A percentile compares a stretch with the other conserved stretches of the same genome.
Evolutionary conservation across 2,888 invertebrate genomes (phyloP).

Genomic region (Heliconius erato): DNA sequence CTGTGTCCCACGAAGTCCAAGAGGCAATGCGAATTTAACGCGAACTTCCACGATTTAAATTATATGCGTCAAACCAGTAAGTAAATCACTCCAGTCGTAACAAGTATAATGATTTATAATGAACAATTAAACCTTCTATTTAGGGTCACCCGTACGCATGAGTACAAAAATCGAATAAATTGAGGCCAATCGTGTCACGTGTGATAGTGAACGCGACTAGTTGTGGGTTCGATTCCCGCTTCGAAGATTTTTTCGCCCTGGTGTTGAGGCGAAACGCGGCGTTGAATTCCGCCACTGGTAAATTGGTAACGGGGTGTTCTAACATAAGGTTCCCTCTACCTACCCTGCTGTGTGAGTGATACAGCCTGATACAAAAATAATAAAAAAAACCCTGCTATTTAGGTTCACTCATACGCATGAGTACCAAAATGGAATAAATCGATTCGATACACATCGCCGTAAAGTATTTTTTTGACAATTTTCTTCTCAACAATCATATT

Average conservation of each 20-base stretch:
- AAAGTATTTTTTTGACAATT: constrained; percentile 81
- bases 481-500: constrained; percentile 62
- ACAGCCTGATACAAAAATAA: too few relatives aligned
- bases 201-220: too few relatives aligned
- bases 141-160: constrained; percentile 62
- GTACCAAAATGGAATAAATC: constrained; percentile 74
- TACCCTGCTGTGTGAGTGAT: too few relatives aligned
- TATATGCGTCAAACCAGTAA: constrained; percentile 79
- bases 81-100: constrained; percentile 83
- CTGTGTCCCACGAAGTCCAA: constrained; percentile 57
- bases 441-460: constrained; percentile 77
- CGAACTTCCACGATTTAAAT: constrained; percentile 72
- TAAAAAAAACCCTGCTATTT: constrained; percentile 71
- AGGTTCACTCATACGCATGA: constrained; percentile 61
- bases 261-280: too few relatives aligned
- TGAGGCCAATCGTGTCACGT: constrained; percentile 54
- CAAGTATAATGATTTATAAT: constrained; percentile 81
- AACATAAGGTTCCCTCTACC: too few relatives aligned
- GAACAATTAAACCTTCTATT: constrained; percentile 82
- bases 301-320: too few relatives aligned
- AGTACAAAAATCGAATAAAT: constrained; percentile 74
- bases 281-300: too few relatives aligned
- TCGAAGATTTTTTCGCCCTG: too few relatives aligned
- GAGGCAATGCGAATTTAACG: constrained; percentile 74
- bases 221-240: too few relatives aligned